These are phyloP conservation scores for Alligator sinensis DNA, from an alignment of 2,113 vertebrate genomes.

Conservation along the genomic window DNA sequence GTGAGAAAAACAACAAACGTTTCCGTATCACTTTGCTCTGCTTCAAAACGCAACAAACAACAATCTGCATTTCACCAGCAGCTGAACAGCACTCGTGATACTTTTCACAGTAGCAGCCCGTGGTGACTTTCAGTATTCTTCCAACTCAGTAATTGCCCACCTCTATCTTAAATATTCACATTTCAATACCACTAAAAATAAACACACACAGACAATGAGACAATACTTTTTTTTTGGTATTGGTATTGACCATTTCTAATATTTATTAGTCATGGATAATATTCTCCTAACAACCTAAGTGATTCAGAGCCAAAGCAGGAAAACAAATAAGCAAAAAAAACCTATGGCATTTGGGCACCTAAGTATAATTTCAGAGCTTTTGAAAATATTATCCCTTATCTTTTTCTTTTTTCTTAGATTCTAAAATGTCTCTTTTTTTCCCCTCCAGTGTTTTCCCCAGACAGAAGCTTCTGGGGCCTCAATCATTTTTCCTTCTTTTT, in stretches of 20 bases:
- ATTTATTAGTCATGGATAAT: slow-evolving; percentile 13
- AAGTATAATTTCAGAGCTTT: neutral
- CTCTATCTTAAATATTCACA: slow-evolving; percentile 34
- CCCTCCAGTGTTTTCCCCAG: neutral
- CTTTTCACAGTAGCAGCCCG: neutral
- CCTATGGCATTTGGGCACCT: neutral
- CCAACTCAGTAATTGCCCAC: slow-evolving; percentile 11
- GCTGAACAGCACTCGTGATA: neutral
- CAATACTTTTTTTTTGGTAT: fast-evolving
- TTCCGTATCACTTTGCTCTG: slow-evolving; percentile 28
- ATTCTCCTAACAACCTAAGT: neutral
- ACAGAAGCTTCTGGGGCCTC: neutral
- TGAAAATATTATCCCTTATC: neutral
- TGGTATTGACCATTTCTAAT: neutral
- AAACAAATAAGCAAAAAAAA: neutral
- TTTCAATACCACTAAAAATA: neutral
- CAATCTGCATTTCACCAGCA: slow-evolving; percentile 21
- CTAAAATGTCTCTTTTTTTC: no score
- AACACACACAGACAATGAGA: neutral
- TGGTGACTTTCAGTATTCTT: neutral
- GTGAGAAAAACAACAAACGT: slow-evolving; percentile 1
- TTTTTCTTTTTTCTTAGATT: neutral
- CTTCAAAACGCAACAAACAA: slow-evolving; percentile 6
- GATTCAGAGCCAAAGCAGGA: neutral
- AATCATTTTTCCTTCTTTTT: neutral